These are phyloP conservation scores for Promerops cafer DNA, from an alignment of 2,113 vertebrate genomes.

Conservation along the genomic window DNA sequence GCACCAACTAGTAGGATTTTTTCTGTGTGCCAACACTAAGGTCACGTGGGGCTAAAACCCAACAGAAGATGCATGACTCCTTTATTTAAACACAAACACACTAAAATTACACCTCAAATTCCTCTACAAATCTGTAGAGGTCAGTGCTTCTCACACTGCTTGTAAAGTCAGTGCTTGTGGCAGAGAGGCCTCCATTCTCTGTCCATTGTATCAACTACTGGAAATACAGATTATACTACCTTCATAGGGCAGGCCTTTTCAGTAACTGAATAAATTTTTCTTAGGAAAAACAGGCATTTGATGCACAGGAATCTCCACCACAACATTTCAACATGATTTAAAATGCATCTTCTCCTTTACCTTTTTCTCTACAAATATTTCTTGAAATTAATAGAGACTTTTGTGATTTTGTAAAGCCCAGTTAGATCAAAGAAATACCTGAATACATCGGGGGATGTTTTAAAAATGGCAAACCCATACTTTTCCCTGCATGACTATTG, in stretches of 20 bases:
- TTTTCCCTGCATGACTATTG: neutral
- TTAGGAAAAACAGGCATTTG: neutral
- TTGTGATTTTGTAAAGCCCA: neutral
- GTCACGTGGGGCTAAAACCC: neutral
- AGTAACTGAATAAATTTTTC: neutral
- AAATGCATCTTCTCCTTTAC: neutral
- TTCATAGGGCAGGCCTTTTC: neutral
- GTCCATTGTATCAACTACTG: accelerated
- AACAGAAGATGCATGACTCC: neutral
- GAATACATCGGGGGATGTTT: neutral
- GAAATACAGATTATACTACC: neutral
- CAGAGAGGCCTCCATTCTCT: neutral
- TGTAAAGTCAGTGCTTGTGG: neutral
- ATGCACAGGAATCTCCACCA: neutral
- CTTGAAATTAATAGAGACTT: neutral
- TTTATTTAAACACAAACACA: neutral
- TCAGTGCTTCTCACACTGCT: neutral
- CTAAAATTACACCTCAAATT: neutral
- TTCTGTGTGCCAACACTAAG: neutral
- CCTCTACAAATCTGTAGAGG: neutral
- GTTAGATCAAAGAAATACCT: neutral
- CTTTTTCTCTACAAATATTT: neutral
- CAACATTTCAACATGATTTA: neutral
- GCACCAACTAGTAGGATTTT: neutral
- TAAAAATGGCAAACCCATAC: neutral